These are phyloP conservation scores for Caenorhabditis becei DNA, from an alignment of 2,888 invertebrate genomes.

Conservation along the genomic window DNA sequence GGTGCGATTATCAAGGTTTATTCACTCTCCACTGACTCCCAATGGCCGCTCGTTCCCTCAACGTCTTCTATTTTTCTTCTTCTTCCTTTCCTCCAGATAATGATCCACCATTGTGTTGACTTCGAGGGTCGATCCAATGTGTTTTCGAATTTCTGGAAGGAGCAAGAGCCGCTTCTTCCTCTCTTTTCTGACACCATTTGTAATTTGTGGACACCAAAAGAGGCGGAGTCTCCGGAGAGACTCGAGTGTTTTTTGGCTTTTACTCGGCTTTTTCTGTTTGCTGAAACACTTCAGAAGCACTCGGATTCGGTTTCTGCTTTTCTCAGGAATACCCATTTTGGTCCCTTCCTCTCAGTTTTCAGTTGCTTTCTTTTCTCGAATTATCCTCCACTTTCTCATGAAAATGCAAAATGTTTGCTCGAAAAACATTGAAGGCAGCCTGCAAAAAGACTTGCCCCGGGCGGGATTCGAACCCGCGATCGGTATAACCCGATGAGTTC, in stretches of 20 bases:
- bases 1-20: background rate
- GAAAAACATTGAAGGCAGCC: too few species aligned
- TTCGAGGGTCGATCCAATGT: background rate
- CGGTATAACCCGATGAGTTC: constrained; percentile 26
- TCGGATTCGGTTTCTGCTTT: background rate
- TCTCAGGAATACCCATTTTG: background rate
- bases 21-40: background rate
- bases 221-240: background rate
- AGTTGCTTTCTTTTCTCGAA: background rate
- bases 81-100: background rate
- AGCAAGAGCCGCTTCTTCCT: background rate
- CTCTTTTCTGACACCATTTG: background rate
- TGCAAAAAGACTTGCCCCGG: constrained; percentile 16
- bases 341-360: background rate
- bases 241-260: constrained; percentile 14
- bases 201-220: constrained; percentile 1
- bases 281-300: constrained; percentile 14
- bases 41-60: background rate
- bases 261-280: constrained; percentile 4
- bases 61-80: constrained; percentile 7
- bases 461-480: constrained; percentile 41
- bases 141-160: constrained; percentile 3
- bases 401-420: too few species aligned
- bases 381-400: background rate
- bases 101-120: constrained; percentile 34